Conservation (phyloP, 2,113 vertebrate species). For the Anolis sagrei region DNA sequence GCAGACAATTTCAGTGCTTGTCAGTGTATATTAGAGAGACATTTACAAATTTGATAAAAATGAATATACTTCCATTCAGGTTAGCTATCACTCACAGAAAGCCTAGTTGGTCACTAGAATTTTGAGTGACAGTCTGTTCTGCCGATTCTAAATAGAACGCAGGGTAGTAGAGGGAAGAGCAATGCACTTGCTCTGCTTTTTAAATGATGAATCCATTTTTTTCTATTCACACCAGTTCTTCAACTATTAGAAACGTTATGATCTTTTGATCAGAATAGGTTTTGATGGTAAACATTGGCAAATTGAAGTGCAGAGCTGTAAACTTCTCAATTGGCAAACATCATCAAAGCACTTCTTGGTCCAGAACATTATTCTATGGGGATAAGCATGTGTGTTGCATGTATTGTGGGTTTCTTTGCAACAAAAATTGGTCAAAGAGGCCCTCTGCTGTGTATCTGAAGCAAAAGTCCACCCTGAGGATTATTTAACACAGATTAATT, state of each 20-base stretch:
- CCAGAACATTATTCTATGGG: too few species aligned
- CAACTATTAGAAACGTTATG: not conserved
- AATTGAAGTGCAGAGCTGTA: not conserved
- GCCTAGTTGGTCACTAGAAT: constrained; percentile 3
- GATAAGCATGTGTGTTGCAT: too few species aligned
- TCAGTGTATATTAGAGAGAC: constrained; percentile 46
- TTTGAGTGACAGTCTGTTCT: constrained; percentile 35
- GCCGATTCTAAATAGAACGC: not conserved
- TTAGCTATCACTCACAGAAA: constrained; percentile 30
- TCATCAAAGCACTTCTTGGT: too few species aligned
- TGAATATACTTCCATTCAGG: constrained; percentile 31
- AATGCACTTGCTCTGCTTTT: not conserved
- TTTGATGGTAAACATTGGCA: not conserved
- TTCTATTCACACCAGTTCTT: not conserved
- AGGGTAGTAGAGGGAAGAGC: not conserved
- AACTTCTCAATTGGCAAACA: not conserved
- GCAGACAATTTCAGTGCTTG: constrained; percentile 30
- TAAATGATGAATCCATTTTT: not conserved
- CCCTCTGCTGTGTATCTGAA: too few species aligned
- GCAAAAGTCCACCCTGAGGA: too few species aligned
- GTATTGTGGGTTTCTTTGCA: too few species aligned
- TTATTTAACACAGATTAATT: too few species aligned
- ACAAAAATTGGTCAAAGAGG: too few species aligned
- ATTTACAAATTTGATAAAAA: constrained; percentile 29
- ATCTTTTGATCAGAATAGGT: not conserved